phyloP scores from a whole-genome alignment of 2,888 invertebrate genomes.

The Sinohyriopsis cumingii region DNA sequence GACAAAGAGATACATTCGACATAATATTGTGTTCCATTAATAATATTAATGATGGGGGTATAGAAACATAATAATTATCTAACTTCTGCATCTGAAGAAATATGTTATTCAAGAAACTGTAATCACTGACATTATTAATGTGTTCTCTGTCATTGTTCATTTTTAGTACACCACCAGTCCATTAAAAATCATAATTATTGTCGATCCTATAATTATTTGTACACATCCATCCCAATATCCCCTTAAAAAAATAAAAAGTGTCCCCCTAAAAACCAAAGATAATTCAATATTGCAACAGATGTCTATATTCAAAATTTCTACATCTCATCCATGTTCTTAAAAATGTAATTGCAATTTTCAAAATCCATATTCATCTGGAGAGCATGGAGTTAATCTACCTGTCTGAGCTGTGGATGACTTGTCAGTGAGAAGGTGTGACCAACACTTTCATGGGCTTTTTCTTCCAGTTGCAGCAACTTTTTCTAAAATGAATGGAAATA shows the following conservation, averaged over 20 bases:
- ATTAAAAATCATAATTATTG: no score
- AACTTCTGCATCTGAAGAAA: no score
- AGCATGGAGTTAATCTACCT: constrained; percentile 35
- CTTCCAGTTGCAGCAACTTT: constrained; percentile 49
- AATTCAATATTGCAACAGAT: no score
- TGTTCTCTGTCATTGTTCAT: background rate
- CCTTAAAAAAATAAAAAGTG: no score
- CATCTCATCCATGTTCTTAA: no score
- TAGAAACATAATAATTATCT: background rate
- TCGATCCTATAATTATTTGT: no score
- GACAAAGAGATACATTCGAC: background rate
- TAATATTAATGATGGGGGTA: background rate
- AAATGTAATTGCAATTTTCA: no score
- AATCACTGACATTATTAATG: background rate
- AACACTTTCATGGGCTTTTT: constrained; percentile 47
- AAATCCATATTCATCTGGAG: no score
- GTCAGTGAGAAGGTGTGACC: constrained; percentile 56
- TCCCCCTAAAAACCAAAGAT: no score
- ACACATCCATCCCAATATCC: no score
- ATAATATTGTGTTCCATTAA: background rate
- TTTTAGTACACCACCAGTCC: background rate
- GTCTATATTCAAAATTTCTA: no score
- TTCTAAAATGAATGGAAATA: constrained; percentile 33
- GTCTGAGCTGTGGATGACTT: constrained; percentile 63
- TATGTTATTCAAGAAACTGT: no score